phyloP scores from a whole-genome alignment of 2,888 invertebrate genomes.

The Pristionchus arcanus region DNA sequence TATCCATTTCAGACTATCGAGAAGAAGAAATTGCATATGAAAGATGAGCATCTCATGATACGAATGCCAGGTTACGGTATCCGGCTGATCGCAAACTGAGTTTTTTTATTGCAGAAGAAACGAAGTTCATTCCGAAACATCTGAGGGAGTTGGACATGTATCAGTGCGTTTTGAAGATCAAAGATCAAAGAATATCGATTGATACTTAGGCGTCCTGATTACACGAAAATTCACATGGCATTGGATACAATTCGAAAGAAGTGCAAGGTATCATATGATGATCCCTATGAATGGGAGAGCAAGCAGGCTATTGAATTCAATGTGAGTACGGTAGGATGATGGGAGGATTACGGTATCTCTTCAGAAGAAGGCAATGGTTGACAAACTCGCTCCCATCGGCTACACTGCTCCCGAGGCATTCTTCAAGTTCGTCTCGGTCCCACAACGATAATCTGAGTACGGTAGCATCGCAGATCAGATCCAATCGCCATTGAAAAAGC shows the following conservation, averaged over 20 bases:
- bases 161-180: neutral
- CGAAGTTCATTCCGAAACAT: conserved; percentile 43
- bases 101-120: conserved; percentile 14
- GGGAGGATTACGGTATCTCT: neutral
- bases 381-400: neutral
- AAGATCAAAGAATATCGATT: neutral
- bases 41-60: conserved; percentile 49
- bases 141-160: conserved; percentile 29
- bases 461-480: neutral
- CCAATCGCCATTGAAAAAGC: neutral
- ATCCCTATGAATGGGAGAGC: conserved; percentile 47
- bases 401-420: conserved; percentile 34
- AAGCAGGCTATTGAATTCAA: neutral
- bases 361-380: conserved; percentile 22
- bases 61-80: conserved; percentile 61
- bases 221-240: conserved; percentile 1
- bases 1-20: conserved; percentile 40
- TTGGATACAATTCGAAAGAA: conserved; percentile 19
- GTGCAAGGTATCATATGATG: conserved; percentile 5
- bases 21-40: conserved; percentile 41
- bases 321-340: conserved; percentile 36
- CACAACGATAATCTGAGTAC: neutral
- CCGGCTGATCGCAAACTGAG: conserved; percentile 57
- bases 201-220: conserved; percentile 36
- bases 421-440: conserved; percentile 18